Evolutionary conservation across 2,888 invertebrate genomes (phyloP).

Genomic region (Xanthostigma xanthostigma): DNA sequence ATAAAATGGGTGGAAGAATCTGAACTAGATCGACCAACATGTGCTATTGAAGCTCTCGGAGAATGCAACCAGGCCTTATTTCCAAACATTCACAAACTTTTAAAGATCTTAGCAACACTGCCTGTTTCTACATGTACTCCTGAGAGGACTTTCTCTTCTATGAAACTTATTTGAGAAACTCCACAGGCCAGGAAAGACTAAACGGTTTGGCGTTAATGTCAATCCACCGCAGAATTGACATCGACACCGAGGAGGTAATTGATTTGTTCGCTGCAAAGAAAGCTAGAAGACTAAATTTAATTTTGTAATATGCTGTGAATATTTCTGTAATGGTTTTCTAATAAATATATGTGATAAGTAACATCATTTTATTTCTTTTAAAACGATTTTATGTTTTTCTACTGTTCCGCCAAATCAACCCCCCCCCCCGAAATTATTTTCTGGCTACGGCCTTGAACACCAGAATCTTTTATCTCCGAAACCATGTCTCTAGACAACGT

Average conservation of each 20-base stretch:
- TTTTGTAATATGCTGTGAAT: conserved; percentile 9
- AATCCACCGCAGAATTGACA: background rate
- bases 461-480: no score
- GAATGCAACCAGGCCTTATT: conserved; percentile 5
- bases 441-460: no score
- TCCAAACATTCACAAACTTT: conserved; percentile 8
- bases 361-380: no score
- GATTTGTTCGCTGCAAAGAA: conserved; percentile 2
- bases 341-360: conserved; percentile 6
- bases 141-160: conserved; percentile 10
- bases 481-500: no score
- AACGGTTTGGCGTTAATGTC: conserved; percentile 1
- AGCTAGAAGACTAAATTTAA: conserved; percentile 9
- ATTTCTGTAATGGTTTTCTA: conserved; percentile 10
- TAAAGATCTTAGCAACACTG: conserved; percentile 9
- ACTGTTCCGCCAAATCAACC: no score
- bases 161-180: conserved; percentile 9
- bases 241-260: conserved; percentile 1
- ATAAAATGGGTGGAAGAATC: conserved; percentile 5
- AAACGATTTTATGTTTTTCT: no score
- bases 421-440: no score
- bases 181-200: conserved; percentile 8
- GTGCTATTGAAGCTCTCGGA: conserved; percentile 7
- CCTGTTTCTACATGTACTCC: conserved; percentile 11
- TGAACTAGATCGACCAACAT: conserved; percentile 6